Conservation (phyloP, 2,888 invertebrate genomes). For the Acleris sparsana region DNA sequence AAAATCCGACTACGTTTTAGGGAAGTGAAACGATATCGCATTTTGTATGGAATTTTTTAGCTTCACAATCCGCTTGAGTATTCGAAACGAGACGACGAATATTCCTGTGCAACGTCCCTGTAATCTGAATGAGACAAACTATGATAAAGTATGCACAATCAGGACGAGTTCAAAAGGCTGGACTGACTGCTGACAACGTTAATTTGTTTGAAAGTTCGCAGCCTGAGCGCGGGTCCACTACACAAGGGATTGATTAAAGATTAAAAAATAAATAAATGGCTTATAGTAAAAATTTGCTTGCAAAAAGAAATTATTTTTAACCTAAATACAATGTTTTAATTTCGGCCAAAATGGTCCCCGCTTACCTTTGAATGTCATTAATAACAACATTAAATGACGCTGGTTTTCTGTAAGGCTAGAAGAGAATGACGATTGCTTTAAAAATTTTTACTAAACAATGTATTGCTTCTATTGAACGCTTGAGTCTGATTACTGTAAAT, state of each 20-base stretch:
- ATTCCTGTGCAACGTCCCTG: background rate
- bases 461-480: no score
- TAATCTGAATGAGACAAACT: slow-evolving; percentile 12
- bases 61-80: no score
- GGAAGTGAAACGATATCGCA: no score
- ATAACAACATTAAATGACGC: no score
- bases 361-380: background rate
- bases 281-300: background rate
- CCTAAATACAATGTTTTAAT: no score
- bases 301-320: no score
- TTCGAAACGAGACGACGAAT: background rate
- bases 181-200: slow-evolving; percentile 18
- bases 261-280: background rate
- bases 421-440: no score
- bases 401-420: no score
- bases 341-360: background rate
- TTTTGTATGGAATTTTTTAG: no score
- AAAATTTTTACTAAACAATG: no score
- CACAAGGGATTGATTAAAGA: background rate
- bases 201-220: slow-evolving; percentile 19
- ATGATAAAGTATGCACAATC: slow-evolving; percentile 22
- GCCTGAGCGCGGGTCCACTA: background rate
- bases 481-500: no score
- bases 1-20: no score
- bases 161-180: slow-evolving; percentile 9